phyloP scores from a whole-genome alignment of 2,888 invertebrate genomes.

The Theristus sp. region DNA sequence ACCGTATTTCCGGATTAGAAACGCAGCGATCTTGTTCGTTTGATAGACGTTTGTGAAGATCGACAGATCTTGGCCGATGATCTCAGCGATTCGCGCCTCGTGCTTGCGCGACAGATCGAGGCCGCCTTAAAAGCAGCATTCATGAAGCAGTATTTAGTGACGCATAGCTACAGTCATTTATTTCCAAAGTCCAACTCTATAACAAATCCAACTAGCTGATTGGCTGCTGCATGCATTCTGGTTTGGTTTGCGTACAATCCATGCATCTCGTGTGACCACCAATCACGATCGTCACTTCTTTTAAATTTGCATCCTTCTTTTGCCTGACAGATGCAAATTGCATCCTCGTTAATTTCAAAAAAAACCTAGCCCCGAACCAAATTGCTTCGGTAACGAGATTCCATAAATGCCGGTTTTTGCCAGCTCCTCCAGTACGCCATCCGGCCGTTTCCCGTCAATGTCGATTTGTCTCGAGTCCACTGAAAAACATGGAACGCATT shows the following conservation, averaged over 20 bases:
- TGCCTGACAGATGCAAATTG: too few relatives aligned
- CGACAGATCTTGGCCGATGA: constrained; percentile 6
- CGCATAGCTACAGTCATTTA: too few relatives aligned
- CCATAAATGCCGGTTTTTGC: constrained; percentile 5
- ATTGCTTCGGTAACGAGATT: constrained; percentile 3
- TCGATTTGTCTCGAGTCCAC: constrained; percentile 6
- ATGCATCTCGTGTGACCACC: too few relatives aligned
- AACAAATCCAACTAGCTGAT: too few relatives aligned
- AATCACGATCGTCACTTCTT: too few relatives aligned
- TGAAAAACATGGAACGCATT: background rate
- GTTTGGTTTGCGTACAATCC: too few relatives aligned
- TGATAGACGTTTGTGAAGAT: background rate
- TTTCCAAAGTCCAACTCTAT: too few relatives aligned
- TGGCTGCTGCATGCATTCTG: too few relatives aligned
- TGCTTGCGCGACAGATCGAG: constrained; percentile 3
- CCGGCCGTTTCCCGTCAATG: background rate
- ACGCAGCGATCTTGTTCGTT: background rate
- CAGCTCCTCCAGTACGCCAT: constrained; percentile 3
- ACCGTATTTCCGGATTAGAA: constrained; percentile 1
- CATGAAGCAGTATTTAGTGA: too few relatives aligned
- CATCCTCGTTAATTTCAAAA: too few relatives aligned
- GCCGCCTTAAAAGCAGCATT: constrained; percentile 8
- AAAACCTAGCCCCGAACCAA: too few relatives aligned
- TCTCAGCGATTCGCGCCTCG: constrained; percentile 2
- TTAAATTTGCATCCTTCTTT: too few relatives aligned